Evolutionary conservation across 2,888 invertebrate species (phyloP).

Genomic region (Gibbula magus): DNA sequence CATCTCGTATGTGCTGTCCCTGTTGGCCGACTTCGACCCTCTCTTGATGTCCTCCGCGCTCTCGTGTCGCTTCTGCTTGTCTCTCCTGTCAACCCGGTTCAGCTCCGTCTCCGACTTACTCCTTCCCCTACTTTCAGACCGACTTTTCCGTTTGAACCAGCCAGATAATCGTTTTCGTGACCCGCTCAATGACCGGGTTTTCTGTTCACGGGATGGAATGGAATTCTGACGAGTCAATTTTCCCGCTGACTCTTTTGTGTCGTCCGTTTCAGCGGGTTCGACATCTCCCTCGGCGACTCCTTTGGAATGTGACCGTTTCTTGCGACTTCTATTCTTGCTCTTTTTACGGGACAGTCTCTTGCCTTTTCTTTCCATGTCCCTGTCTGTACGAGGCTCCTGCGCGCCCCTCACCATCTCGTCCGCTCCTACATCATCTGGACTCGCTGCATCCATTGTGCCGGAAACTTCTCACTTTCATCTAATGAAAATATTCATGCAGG

Average conservation of each 20-base stretch:
- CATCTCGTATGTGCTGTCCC: slow-evolving; percentile 24
- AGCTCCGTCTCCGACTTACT: slow-evolving; percentile 42
- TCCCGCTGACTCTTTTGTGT: slow-evolving; percentile 1
- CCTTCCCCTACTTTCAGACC: slow-evolving; percentile 28
- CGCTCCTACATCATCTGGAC: not conserved
- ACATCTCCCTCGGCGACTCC: not conserved
- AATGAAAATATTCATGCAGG: slow-evolving; percentile 1
- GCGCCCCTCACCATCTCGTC: not conserved
- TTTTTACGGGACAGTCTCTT: slow-evolving; percentile 3
- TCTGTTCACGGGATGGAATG: slow-evolving; percentile 24
- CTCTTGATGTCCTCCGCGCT: slow-evolving; percentile 24
- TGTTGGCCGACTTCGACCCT: slow-evolving; percentile 2
- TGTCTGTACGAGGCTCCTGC: not conserved
- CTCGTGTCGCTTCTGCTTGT: not conserved
- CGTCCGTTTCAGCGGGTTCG: not conserved
- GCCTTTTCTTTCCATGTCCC: not conserved
- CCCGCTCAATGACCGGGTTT: slow-evolving; percentile 41
- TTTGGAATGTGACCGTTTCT: slow-evolving; percentile 18
- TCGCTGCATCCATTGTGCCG: not conserved
- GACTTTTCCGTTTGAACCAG: slow-evolving; percentile 39
- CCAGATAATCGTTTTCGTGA: slow-evolving; percentile 39
- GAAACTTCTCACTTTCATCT: not conserved
- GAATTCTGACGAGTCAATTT: not conserved
- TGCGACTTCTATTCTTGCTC: not conserved
- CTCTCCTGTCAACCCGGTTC: not conserved